phyloP scores from a whole-genome alignment of 1,140 invertebrate genomes.

The Drosophila littoralis region DNA sequence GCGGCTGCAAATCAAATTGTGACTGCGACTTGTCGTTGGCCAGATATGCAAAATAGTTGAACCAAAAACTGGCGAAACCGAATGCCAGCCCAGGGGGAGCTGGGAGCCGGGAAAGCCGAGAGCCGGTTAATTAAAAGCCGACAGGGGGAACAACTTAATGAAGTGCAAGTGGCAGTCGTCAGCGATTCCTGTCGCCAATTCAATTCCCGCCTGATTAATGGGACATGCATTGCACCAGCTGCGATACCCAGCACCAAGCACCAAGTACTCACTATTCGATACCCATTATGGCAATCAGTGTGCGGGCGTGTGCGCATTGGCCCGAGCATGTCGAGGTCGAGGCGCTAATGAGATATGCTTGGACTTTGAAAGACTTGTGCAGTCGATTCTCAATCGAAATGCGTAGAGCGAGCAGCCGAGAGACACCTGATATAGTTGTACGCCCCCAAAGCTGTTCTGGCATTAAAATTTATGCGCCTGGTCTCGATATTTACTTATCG shows the following conservation, averaged over 20 bases:
- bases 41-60: slow-evolving; percentile 62
- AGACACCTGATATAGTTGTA: slow-evolving; percentile 28
- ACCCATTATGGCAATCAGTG: slow-evolving; percentile 17
- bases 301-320: slow-evolving; percentile 11
- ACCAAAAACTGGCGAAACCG: slow-evolving; percentile 18
- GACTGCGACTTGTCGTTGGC: slow-evolving; percentile 39
- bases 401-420: slow-evolving; percentile 50
- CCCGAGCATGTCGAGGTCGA: slow-evolving; percentile 20
- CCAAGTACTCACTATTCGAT: slow-evolving; percentile 6
- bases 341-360: slow-evolving; percentile 20
- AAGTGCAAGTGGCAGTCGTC: slow-evolving; percentile 37
- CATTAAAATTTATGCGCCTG: slow-evolving; percentile 19
- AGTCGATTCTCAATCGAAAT: slow-evolving; percentile 4
- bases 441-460: slow-evolving; percentile 42
- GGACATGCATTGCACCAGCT: slow-evolving; percentile 9
- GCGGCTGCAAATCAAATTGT: slow-evolving; percentile 68
- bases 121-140: slow-evolving; percentile 40
- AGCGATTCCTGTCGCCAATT: slow-evolving; percentile 44
- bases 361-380: neutral
- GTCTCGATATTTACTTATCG: slow-evolving; percentile 25
- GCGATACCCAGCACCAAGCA: neutral
- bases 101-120: neutral
- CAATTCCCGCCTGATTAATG: slow-evolving; percentile 43
- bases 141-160: slow-evolving; percentile 36
- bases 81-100: slow-evolving; percentile 6